Conservation (phyloP, 2,888 invertebrate genomes). For the Oscheius sp. region DNA sequence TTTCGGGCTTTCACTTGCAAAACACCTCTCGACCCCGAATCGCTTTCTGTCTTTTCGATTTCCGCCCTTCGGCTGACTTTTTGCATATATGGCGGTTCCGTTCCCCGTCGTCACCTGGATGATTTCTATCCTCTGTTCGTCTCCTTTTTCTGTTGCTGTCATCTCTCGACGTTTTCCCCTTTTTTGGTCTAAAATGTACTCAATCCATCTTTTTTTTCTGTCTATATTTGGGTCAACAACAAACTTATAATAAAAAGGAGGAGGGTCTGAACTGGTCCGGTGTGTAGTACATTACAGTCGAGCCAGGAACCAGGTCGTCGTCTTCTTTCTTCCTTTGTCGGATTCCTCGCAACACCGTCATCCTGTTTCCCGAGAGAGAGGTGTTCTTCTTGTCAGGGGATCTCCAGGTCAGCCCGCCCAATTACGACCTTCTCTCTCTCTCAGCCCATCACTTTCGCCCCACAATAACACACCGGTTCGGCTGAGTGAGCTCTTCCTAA, state of each 20-base stretch:
- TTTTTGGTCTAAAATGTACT: too few species aligned
- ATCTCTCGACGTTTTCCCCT: not conserved
- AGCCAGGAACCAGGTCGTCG: not conserved
- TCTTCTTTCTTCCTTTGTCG: constrained; percentile 1
- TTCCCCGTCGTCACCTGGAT: not conserved
- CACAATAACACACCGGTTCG: constrained; percentile 15
- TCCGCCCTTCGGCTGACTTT: not conserved
- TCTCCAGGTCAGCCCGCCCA: constrained; percentile 29
- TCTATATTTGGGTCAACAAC: constrained; percentile 19
- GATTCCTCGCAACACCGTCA: constrained; percentile 28
- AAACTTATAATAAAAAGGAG: not conserved
- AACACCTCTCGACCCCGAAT: not conserved
- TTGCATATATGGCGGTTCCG: not conserved
- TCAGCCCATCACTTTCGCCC: constrained; percentile 34
- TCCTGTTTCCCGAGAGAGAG: constrained; percentile 15
- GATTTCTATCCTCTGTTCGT: constrained; percentile 14
- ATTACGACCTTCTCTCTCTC: constrained; percentile 22
- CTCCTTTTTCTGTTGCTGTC: not conserved
- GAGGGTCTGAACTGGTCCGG: not conserved
- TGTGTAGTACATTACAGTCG: constrained; percentile 32
- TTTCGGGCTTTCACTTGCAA: not conserved
- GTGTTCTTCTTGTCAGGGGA: constrained; percentile 9
- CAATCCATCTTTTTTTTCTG: not conserved
- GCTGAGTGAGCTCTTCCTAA: not conserved
- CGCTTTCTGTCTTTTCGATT: not conserved